These are phyloP conservation scores for Tolypeutes matacus DNA, from an alignment of 2,797 vertebrate species.

Conservation along the genomic window DNA sequence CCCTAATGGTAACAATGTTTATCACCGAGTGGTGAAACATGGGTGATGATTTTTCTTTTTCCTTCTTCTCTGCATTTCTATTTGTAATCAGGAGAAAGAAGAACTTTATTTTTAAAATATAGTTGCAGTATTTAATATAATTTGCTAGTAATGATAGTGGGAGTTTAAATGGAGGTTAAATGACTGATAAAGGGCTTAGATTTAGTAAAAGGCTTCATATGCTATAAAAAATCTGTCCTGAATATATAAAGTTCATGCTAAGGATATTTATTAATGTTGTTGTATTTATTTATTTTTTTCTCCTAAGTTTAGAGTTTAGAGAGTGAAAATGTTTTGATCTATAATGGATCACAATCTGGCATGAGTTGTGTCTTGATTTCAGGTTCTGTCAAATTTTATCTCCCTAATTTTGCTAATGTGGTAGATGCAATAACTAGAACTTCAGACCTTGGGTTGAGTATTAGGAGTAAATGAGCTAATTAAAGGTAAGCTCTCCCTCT, in stretches of 20 bases:
- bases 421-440: conserved; percentile 1
- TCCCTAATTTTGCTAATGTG: neutral
- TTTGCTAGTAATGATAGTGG: neutral
- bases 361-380: conserved; percentile 32
- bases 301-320: neutral
- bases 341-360: neutral
- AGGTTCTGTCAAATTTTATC: conserved; percentile 12
- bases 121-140: conserved; percentile 26
- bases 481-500: neutral
- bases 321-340: conserved; percentile 26
- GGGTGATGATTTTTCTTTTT: conserved; percentile 10
- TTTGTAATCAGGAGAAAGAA: conserved; percentile 12
- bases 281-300: conserved; percentile 2
- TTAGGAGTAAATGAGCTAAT: conserved; percentile 1
- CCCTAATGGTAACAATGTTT: neutral
- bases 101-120: conserved; percentile 47
- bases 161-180: neutral
- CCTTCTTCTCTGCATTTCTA: conserved; percentile 51
- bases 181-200: neutral
- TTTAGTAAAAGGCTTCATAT: neutral
- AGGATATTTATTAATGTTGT: neutral
- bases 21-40: conserved; percentile 3
- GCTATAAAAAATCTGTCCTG: neutral
- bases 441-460: neutral
- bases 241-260: conserved; percentile 1